Evolutionary conservation across 2,113 vertebrate genomes (phyloP), one percentile per base, ranked within the genome.

Genomic region (Dasyornis broadbenti): DNA sequence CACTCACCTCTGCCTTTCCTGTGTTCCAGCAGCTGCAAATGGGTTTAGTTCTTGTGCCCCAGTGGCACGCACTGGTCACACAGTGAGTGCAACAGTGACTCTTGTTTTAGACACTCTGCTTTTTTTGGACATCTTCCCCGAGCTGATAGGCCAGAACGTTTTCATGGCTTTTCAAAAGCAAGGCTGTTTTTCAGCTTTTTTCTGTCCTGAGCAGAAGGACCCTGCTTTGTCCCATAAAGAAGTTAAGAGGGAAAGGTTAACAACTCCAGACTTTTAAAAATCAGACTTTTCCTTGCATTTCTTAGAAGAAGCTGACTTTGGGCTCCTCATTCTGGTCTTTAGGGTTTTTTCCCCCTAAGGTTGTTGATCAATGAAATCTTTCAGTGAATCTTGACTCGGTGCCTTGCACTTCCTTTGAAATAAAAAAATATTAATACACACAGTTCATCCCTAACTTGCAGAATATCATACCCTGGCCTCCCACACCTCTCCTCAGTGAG

Each of bases 301-400:
- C 40, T 76, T 76, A 71, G 39, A 68, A 59, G 20, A 17, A 35
- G 3, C 16, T 78, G 39, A 35, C 9, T 88, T 88, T 24, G 3
- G 26, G 7, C 9, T 94, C 21, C 15, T 66, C 56, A 20, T 53
- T 54, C 19, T 47, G 13, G 7, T 61, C 23, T 73, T 66, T 16
- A 27, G 33, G 3, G 1, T 0, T 33, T 84, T 90, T 93, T 47
- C 1, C 8, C 27, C 14, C 20, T 27, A 13, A 23, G 0, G 1
- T 33, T 86, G 26, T 22, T 57, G 52, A 69, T 16, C n/a, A 63
- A 28, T 45, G 68, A 77, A 70, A 83, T 30, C 27, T 83, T 90
- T 33, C 28, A 2, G 37, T 59, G 27, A 52, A 33, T 37, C 54
- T 89, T 78, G 61, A 37, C 23, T 56, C 66, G 1, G 12, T 76